Conservation (phyloP, 2,113 vertebrate genomes). For the Phyllopteryx taeniolatus region DNA sequence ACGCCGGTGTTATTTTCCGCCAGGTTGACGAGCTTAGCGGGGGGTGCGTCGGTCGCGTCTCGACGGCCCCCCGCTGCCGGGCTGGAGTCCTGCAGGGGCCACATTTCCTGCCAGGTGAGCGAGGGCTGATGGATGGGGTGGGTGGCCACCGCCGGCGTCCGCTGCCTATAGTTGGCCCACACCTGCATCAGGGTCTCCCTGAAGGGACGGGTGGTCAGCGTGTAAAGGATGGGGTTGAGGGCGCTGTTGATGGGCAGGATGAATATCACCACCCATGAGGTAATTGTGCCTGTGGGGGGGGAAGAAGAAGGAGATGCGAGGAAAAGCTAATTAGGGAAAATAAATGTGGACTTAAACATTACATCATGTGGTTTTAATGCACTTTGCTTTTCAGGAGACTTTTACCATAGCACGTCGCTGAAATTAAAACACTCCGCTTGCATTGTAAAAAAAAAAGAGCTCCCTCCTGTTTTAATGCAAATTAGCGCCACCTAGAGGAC, state of each 20-base stretch:
- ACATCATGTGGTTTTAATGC: neutral
- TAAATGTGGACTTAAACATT: neutral
- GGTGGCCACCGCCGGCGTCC: constrained; percentile 70
- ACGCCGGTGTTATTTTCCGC: constrained; percentile 40
- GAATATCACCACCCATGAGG: constrained; percentile 97
- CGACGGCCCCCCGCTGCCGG: constrained; percentile 63
- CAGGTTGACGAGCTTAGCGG: neutral
- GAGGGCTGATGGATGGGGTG: constrained; percentile 77
- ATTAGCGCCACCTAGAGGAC: neutral
- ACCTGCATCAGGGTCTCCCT: constrained; percentile 92
- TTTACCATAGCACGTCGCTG: neutral
- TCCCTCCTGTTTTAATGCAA: neutral
- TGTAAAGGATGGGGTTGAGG: constrained; percentile 95
- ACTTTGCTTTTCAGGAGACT: neutral
- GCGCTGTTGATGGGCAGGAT: constrained; percentile 97
- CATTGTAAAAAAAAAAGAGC: too few species aligned
- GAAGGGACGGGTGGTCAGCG: constrained; percentile 93
- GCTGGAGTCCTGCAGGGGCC: constrained; percentile 79
- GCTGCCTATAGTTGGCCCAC: constrained; percentile 89
- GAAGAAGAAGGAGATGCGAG: neutral
- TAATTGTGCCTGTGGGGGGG: constrained; percentile 81
- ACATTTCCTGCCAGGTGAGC: constrained; percentile 90
- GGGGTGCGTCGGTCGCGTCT: constrained; percentile 36
- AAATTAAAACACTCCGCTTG: neutral
- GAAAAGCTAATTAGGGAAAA: neutral